Base-by-base conservation (phyloP, 2,888 invertebrate species). In the Microplitis manilae region DNA sequence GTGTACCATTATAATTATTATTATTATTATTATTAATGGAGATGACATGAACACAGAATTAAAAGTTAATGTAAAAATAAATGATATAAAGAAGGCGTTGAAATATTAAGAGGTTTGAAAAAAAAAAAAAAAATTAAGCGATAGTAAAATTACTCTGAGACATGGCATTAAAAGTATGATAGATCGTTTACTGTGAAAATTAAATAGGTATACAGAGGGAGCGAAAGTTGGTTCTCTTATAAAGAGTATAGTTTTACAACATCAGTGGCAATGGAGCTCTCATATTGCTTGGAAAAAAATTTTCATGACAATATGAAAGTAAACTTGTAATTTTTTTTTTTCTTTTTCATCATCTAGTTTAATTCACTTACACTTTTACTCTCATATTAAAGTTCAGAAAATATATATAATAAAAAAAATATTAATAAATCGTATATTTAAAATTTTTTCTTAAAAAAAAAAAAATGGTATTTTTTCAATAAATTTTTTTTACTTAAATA, bases 141-240 rank as follows among this genome's bases (percentile, higher is more conserved):
- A 38, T 38, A 65, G 65, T 65, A 38, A 65, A 65, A 65, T 65
- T 30, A 65, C 65, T 13, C 65, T 20, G 65, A 65, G 20, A 38
- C 65, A 65, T 30, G 65, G 38, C 38, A 65, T 20, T 20, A 65
- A 65, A 65, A 65, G 65, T 30, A 65, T 65, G 65, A 65, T 65
- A 30, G 20, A 65, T 65, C 65, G 65, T 65, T 65, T 65, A 13
- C 65, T 13, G 30, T 65, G 65, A 65, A 65, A 65, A 65, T 65
- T 65, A 65, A 65, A 65, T 65, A 65, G 65, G 20, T 65, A 13
- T 50, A 50, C 13, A 50, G 50, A 50, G 50, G 50, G 9, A 62
- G 17, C 38, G 65, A 30, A 65, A 38, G 65, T 65, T 30, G 30
- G 8, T 65, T 30, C 38, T 65, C 50, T 50, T 50, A 50, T 50